Base-by-base conservation (phyloP, 2,888 invertebrate species). In the Brenthis ino region DNA sequence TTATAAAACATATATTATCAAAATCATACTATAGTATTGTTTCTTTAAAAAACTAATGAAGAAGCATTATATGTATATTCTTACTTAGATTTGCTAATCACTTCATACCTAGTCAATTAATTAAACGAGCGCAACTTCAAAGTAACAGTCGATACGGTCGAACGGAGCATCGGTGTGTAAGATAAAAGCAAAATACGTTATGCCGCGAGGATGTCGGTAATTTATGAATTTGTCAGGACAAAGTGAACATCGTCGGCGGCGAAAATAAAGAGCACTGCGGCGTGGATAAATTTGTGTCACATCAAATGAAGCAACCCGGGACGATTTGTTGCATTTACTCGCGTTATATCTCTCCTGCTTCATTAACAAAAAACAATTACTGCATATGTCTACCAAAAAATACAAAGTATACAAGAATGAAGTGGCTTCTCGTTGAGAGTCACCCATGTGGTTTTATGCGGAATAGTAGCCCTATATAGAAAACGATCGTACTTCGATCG, bases 141-240 rank as follows among this genome's bases (percentile, higher is more conserved):
- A 91, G 88, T 79, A 81, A 74, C 82, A 84, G 85, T 86, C 86
- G 89, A 88, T 88, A 84, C 86, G 87, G 82, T 76, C 81, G 86
- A 85, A 81, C 85, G 85, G 85, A 84, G 83, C 84, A 83, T 82
- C 82, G 79, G 83, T 81, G 83, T 85, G 83, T 83, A 87, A 89
- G 91, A 91, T 89, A 90, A 90, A 89, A 89, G 81, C 82, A 81
- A 85, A 20, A 85, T 83, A 80, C 77, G 77, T 73, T 73, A 70
- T 77, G 81, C 83, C 82, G 82, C 79, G 88, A 92, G 92, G 92
- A 92, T 91, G 92, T 91, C 84, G 91, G 90, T 93, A 92, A 93
- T 93, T 93, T 93, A 93, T 92, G 92, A 92, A 92, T 92, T 92
- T 91, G 92, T 91, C 89, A 89, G 87, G 91, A 90, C 91, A 89